These are phyloP conservation scores for Chelonoidis abingdonii DNA, from an alignment of 2,113 vertebrate species.

Conservation along the genomic window DNA sequence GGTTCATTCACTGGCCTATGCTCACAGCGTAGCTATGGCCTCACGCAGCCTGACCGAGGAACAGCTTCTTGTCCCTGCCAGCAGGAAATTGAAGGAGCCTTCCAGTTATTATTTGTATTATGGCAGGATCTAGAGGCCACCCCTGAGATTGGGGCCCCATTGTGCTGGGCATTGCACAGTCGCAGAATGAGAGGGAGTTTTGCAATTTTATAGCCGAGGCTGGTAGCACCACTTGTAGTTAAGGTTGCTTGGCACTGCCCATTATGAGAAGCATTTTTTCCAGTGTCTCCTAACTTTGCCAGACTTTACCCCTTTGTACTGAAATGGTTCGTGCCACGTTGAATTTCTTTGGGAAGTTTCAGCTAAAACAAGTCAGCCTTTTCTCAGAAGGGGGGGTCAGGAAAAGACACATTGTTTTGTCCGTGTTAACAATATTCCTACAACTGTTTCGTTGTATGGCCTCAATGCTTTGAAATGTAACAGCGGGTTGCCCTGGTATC, in stretches of 20 bases:
- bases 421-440: slow-evolving; percentile 31
- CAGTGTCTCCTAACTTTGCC: neutral
- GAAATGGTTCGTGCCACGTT: neutral
- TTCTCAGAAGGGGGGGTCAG: neutral
- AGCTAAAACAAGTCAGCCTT: slow-evolving; percentile 5
- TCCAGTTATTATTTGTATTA: neutral
- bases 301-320: slow-evolving; percentile 18
- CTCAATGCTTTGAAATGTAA: slow-evolving; percentile 23
- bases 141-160: neutral
- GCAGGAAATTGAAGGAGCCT: neutral
- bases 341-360: neutral
- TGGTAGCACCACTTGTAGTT: rapidly evolving
- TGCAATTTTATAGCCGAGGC: neutral
- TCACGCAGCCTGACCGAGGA: neutral
- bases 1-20: neutral
- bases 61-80: neutral
- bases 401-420: slow-evolving; percentile 25
- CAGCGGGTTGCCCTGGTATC: neutral
- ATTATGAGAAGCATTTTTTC: slow-evolving; percentile 17
- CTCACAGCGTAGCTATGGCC: neutral
- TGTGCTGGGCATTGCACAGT: neutral
- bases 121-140: neutral
- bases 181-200: neutral
- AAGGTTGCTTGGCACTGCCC: slow-evolving; percentile 37
- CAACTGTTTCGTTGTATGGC: slow-evolving; percentile 41